Evolutionary conservation across 2,113 vertebrate genomes (phyloP).

Genomic region (Brachionichthys hirsutus): DNA sequence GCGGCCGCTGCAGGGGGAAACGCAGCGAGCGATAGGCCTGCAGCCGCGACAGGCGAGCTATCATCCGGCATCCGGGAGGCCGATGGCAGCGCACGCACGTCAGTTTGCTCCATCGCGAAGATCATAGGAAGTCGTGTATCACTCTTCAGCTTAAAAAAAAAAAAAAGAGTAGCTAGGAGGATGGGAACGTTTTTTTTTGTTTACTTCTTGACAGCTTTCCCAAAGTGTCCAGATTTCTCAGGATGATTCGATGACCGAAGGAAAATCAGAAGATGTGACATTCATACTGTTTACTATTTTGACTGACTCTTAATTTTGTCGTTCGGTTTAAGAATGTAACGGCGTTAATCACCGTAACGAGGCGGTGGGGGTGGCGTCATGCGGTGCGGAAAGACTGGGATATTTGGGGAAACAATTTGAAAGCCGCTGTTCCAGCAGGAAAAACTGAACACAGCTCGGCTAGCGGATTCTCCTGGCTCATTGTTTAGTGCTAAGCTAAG

Average conservation of each 20-base stretch:
- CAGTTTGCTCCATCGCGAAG: conserved; percentile 55
- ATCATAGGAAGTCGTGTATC: conserved; percentile 52
- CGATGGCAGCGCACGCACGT: conserved; percentile 58
- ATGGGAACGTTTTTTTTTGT: conserved; percentile 26
- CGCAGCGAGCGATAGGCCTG: conserved; percentile 54
- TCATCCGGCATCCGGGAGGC: conserved; percentile 62
- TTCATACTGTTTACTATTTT: too few relatives aligned
- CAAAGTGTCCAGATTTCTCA: conserved; percentile 36
- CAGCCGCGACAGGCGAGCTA: conserved; percentile 66
- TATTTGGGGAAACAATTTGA: too few relatives aligned
- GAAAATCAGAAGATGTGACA: too few relatives aligned
- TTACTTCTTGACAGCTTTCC: conserved; percentile 29
- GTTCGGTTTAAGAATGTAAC: too few relatives aligned
- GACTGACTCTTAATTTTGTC: too few relatives aligned
- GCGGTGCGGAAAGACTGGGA: too few relatives aligned
- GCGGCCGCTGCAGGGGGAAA: conserved; percentile 44
- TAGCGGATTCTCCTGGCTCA: too few relatives aligned
- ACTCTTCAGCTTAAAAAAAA: conserved; percentile 3
- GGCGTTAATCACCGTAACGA: too few relatives aligned
- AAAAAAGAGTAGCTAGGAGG: conserved; percentile 17
- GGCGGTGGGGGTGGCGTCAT: too few relatives aligned
- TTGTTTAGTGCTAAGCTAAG: too few relatives aligned
- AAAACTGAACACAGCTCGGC: too few relatives aligned
- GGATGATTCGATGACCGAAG: not conserved
- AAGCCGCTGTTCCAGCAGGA: too few relatives aligned